phyloP scores from a whole-genome alignment of 2,113 vertebrate species.

The Pangasianodon gigas region DNA sequence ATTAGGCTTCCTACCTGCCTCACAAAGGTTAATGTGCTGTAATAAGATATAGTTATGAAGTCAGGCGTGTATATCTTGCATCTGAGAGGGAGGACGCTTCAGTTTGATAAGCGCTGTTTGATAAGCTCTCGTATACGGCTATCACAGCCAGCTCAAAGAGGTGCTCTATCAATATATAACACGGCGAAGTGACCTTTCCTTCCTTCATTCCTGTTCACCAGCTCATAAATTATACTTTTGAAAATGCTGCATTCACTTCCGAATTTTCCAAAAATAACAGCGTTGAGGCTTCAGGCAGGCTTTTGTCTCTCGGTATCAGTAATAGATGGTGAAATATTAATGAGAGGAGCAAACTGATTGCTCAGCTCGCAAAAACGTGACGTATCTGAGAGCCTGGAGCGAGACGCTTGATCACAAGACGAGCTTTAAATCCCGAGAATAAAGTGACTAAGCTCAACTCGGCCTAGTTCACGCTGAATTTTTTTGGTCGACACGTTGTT shows the following conservation, averaged over 20 bases:
- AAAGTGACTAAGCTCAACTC: background rate
- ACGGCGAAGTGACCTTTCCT: slow-evolving; percentile 9
- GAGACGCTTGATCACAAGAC: background rate
- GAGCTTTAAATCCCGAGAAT: slow-evolving; percentile 30
- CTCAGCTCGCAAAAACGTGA: background rate
- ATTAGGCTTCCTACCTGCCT: background rate
- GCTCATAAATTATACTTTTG: slow-evolving; percentile 9
- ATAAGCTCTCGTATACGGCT: background rate
- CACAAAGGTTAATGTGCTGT: background rate
- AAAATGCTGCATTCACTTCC: slow-evolving; percentile 4
- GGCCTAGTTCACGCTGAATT: background rate
- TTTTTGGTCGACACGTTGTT: slow-evolving; percentile 16
- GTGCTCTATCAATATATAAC: slow-evolving; percentile 6
- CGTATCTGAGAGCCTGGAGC: background rate
- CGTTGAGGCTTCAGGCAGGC: slow-evolving; percentile 26
- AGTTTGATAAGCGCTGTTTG: background rate
- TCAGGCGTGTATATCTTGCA: background rate
- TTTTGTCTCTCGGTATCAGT: slow-evolving; percentile 20
- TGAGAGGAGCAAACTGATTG: slow-evolving; percentile 12
- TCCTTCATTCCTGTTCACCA: background rate
- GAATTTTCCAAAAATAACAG: slow-evolving; percentile 36
- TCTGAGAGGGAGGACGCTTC: background rate
- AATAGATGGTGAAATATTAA: slow-evolving; percentile 42
- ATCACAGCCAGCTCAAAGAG: background rate
- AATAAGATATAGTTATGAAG: background rate